Evolutionary conservation across 2,888 invertebrate genomes (phyloP).

Genomic region (Meloe dianella): DNA sequence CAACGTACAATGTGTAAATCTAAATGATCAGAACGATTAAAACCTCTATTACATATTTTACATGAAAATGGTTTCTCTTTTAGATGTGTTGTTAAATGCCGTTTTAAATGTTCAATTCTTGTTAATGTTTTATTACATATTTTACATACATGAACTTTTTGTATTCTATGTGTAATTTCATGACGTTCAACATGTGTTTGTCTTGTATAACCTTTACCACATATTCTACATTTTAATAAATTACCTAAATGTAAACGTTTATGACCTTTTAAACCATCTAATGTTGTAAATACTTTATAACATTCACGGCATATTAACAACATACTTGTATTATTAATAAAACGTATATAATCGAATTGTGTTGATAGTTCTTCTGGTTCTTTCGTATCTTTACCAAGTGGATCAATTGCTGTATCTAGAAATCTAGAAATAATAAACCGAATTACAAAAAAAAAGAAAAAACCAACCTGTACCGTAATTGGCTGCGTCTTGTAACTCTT

Average conservation of each 20-base stretch:
- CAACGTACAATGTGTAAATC: conserved; percentile 55
- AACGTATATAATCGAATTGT: conserved; percentile 53
- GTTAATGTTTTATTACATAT: conserved; percentile 58
- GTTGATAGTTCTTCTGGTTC: conserved; percentile 14
- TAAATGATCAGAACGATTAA: conserved; percentile 57
- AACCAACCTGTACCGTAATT: conserved; percentile 27
- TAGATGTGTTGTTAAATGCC: conserved; percentile 57
- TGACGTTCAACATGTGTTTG: conserved; percentile 56
- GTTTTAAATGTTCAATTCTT: conserved; percentile 56
- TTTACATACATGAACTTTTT: conserved; percentile 57
- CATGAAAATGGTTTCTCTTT: conserved; percentile 58
- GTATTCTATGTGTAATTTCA: conserved; percentile 52
- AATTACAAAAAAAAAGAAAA: neutral
- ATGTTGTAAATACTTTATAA: conserved; percentile 54
- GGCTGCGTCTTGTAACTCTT: conserved; percentile 48
- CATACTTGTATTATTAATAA: conserved; percentile 55
- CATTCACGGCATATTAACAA: conserved; percentile 55
- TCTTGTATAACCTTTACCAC: conserved; percentile 55
- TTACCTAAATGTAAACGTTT: conserved; percentile 54
- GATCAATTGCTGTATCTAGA: neutral
- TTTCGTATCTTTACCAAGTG: conserved; percentile 17
- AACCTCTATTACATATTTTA: conserved; percentile 56
- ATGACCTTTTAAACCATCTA: conserved; percentile 54
- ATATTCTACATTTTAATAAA: conserved; percentile 56
- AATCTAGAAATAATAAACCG: neutral